Evolutionary conservation across 2,113 vertebrate species (phyloP).

Genomic region (Isichthys henryi): DNA sequence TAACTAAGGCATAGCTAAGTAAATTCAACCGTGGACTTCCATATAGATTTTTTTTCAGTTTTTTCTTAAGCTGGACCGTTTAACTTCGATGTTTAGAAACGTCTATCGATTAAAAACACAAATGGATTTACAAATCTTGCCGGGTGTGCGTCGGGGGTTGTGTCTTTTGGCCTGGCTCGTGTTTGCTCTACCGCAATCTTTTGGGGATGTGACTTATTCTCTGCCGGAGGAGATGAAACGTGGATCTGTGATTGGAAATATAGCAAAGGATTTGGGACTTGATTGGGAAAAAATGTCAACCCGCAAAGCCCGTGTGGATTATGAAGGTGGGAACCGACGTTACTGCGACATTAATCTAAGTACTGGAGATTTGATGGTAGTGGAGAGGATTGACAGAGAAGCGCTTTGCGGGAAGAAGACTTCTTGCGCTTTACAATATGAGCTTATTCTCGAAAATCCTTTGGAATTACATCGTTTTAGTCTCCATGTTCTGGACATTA

Average conservation of each 20-base stretch:
- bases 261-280: conserved; percentile 52
- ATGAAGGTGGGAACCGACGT: conserved; percentile 16
- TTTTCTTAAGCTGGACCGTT: neutral
- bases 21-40: neutral
- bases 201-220: conserved; percentile 37
- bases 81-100: neutral
- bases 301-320: conserved; percentile 35
- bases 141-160: neutral
- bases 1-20: neutral
- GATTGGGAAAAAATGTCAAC: conserved; percentile 35
- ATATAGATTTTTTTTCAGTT: neutral
- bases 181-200: neutral
- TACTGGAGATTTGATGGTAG: conserved; percentile 53
- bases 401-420: conserved; percentile 44
- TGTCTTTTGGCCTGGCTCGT: neutral
- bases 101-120: neutral
- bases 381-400: conserved; percentile 61
- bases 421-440: conserved; percentile 49
- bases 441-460: conserved; percentile 43
- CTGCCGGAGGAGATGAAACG: conserved; percentile 54
- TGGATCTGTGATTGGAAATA: conserved; percentile 50
- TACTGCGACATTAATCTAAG: conserved; percentile 41
- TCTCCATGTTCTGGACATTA: conserved; percentile 55
- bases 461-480: conserved; percentile 38
- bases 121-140: neutral